phyloP scores from a whole-genome alignment of 2,888 invertebrate species.

The Chirona hameri region DNA sequence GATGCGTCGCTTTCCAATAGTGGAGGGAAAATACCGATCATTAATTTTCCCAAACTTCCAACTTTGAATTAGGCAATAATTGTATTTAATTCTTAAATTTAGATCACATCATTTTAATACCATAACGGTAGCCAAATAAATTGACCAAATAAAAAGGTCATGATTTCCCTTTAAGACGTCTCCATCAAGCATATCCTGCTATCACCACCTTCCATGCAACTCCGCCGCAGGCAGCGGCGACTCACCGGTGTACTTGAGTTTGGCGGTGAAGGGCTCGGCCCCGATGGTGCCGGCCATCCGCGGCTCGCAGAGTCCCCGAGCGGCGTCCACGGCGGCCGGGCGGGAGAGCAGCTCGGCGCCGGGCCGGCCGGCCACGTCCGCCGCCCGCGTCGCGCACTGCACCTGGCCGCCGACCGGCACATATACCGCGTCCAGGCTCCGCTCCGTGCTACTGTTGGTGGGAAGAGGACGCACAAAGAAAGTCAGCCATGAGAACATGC shows the following conservation, averaged over 20 bases:
- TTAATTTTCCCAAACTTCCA: too few relatives aligned
- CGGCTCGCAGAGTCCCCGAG: constrained; percentile 44
- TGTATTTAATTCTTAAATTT: too few relatives aligned
- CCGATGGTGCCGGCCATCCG: constrained; percentile 43
- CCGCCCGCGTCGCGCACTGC: constrained; percentile 46
- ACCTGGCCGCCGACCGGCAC: constrained; percentile 47
- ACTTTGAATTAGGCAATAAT: too few relatives aligned
- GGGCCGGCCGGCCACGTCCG: constrained; percentile 45
- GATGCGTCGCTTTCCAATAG: too few relatives aligned
- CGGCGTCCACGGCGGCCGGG: constrained; percentile 42
- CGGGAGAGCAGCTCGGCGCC: constrained; percentile 45
- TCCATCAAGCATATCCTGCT: too few relatives aligned
- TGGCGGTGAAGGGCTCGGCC: constrained; percentile 47
- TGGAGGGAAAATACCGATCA: too few relatives aligned
- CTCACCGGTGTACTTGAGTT: constrained; percentile 47
- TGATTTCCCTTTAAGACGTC: too few relatives aligned
- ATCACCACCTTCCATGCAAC: too few relatives aligned
- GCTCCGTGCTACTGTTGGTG: constrained; percentile 42
- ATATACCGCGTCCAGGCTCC: constrained; percentile 48
- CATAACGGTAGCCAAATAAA: too few relatives aligned
- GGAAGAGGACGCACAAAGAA: neutral
- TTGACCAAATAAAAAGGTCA: too few relatives aligned
- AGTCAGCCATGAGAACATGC: neutral
- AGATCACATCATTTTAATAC: too few relatives aligned
- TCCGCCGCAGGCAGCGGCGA: neutral